Evolutionary conservation across 2,113 vertebrate species (phyloP), one percentile per base, ranked within the genome.

Genomic region (Megaceryle maxima): DNA sequence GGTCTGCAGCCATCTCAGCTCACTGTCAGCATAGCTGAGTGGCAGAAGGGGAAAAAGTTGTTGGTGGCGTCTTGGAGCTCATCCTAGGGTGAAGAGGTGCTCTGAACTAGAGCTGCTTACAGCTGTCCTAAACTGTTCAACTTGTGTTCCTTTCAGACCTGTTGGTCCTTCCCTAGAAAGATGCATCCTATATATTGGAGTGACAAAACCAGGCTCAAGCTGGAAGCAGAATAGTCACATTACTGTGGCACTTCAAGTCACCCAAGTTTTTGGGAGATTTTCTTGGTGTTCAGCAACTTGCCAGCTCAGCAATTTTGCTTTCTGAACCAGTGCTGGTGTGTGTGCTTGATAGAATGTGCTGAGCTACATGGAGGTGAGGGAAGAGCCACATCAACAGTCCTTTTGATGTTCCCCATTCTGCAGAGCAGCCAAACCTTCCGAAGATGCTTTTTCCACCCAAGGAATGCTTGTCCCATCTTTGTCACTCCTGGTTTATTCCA

Each of bases 151-250:
- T 26, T 67, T 70, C 70, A 37, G 37, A 50, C 3, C 85, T 82
- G 60, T 18, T 57, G 44, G 37, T 31, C 28, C 50, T 84, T 60
- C 4, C 1, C 26, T 55, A 43, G 51, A 51, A 48, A 75, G 62
- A 13, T 37, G 24, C 0, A 0, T 26, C 16, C 55, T n/a, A 2
- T 21, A 7, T 9, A 5, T 10, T 59, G 6, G 15, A 28, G 31
- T 2, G 31, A 77, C 28, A 81, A 68, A 16, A 9, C 18, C 0
- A 5, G 53, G 44, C 46, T 75, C 51, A 82, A 35, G 13, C 24
- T 70, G 62, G 48, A 50, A 85, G n/a, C 56, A 55, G 37, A 67
- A 33, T 1, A 39, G 24, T 57, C 1, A 0, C 26, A 25, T 35
- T 9, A 3, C 20, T 70, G 81, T 41, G 74, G 24, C 31, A 11